These are phyloP conservation scores for Psittacula derbiana DNA, from an alignment of 2,797 vertebrate genomes.

Conservation along the genomic window DNA sequence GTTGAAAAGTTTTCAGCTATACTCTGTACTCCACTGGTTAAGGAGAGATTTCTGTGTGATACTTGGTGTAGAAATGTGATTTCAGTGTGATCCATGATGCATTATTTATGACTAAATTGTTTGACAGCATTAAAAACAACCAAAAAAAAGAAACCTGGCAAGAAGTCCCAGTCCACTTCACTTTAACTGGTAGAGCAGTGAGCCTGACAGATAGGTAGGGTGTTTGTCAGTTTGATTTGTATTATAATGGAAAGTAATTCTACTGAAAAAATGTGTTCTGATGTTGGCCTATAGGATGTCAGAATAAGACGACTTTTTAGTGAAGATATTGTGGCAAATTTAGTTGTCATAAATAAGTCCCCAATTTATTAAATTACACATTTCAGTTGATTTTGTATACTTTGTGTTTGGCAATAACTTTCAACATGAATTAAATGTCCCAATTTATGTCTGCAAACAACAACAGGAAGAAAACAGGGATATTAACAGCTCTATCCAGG, in stretches of 20 bases:
- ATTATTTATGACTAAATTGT: neutral
- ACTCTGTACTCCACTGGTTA: neutral
- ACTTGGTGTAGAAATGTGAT: neutral
- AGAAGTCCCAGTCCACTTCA: neutral
- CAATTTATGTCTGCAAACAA: neutral
- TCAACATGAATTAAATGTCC: neutral
- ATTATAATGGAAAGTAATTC: neutral
- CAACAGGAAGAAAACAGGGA: neutral
- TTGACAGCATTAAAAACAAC: neutral
- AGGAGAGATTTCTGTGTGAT: neutral
- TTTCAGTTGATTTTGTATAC: neutral
- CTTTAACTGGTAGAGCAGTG: neutral
- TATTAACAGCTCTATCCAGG: neutral
- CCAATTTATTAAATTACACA: accelerated
- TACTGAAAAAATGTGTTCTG: neutral
- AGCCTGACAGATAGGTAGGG: neutral
- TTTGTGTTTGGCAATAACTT: neutral
- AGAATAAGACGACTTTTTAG: neutral
- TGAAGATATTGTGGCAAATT: neutral
- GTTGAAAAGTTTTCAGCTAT: neutral
- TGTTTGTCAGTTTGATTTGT: neutral
- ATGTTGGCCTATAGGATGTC: neutral
- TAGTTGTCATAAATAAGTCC: neutral
- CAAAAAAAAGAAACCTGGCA: neutral
- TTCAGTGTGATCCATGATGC: neutral